Evolutionary conservation across 2,113 vertebrate genomes (phyloP), one percentile per base, ranked within the genome.

Genomic region (Atractosteus spatula): DNA sequence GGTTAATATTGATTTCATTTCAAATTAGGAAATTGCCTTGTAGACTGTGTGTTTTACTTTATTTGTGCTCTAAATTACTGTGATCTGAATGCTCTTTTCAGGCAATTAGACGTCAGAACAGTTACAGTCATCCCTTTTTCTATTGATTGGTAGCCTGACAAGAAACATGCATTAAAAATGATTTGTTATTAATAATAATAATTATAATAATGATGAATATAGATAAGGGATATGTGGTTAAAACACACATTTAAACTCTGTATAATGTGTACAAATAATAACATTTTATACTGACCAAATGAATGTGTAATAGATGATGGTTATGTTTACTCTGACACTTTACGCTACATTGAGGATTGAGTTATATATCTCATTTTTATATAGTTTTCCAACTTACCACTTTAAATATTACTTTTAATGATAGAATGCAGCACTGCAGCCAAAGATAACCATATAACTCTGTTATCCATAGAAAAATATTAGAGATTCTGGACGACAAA

Each of bases 1-100:
- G 89, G 84, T 91, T 89, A 85, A 84, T 89, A 92, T 92, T 89
- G 88, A 91, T 91, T 86, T 76, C 75, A 71, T 76, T 79, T 82
- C 71, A 83, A 83, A 90, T 89, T 81, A 90, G 88, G 74, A 87
- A 81, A 82, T 86, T 83, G 81, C 76, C 82, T 83, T 84, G 71
- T 83, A 77, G 82, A 77, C 73, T 29, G 73, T 69, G 41, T 67
- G 54, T 81, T 82, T 81, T 76, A 75, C 86, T 82, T 86, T 85
- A 81, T 86, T 77, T 79, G 74, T 74, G 80, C 73, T 80, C 70
- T 81, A 79, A 88, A 85, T 88, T 83, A 85, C 77, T 77, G 57
- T 70, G 68, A 13, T 43, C 41, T 57, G 12, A 29, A 17, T 44
- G 41, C 29, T 55, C 66, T 55, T 14, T 10, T 55, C 51, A 54